Percentiles rank a stretch among this genome's conserved stretches.
These are phyloP conservation scores for Lacerta agilis DNA, from an alignment of 2,797 vertebrate genomes.

Conservation along the genomic window DNA sequence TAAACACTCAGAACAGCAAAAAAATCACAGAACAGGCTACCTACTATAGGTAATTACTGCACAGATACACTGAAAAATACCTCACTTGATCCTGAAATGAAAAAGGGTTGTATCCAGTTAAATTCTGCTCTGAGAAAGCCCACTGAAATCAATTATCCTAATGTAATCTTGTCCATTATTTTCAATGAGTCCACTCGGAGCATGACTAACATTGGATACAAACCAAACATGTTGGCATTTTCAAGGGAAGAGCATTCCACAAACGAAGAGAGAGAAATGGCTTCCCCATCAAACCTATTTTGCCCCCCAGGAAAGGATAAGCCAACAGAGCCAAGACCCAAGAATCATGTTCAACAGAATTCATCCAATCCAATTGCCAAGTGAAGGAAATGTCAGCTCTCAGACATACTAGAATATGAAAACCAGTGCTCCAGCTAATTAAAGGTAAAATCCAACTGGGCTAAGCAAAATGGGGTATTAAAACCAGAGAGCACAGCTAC, in stretches of 20 bases:
- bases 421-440: conserved; percentile 53
- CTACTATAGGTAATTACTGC: neutral
- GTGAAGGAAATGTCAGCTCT: conserved; percentile 49
- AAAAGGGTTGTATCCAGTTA: neutral
- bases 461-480: conserved; percentile 41
- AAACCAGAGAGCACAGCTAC: conserved; percentile 56
- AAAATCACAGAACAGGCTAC: neutral
- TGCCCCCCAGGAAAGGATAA: neutral
- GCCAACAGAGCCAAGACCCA: neutral
- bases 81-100: neutral
- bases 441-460: conserved; percentile 49
- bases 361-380: conserved; percentile 42
- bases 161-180: too few relatives aligned
- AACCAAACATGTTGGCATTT: neutral
- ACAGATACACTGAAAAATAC: neutral
- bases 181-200: too few relatives aligned
- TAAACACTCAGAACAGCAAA: neutral
- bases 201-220: neutral
- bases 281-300: neutral
- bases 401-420: conserved; percentile 31
- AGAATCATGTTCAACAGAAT: conserved; percentile 39
- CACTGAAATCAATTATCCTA: too few relatives aligned
- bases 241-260: neutral
- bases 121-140: too few relatives aligned
- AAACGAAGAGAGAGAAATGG: neutral